A percentile compares a stretch with the other conserved stretches of the same genome.
These are phyloP conservation scores for Acanthosepion pharaonis DNA, from an alignment of 2,888 invertebrate genomes.

Conservation along the genomic window DNA sequence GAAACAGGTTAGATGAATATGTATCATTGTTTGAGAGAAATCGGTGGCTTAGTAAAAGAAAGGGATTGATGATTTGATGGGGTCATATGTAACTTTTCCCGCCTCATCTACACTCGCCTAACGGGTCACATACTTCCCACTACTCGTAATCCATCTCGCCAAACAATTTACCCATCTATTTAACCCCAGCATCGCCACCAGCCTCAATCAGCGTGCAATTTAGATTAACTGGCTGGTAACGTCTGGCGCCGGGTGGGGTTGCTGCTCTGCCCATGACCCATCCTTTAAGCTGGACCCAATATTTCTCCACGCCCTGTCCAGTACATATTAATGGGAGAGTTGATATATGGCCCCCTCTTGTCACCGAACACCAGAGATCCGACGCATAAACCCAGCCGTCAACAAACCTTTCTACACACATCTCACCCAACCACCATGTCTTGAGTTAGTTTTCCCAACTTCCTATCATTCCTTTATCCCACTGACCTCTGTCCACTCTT, in stretches of 20 bases:
- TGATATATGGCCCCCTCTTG: background rate
- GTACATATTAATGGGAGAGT: slow-evolving; percentile 33
- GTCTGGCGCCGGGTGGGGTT: background rate
- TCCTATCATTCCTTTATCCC: background rate
- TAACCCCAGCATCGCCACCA: background rate
- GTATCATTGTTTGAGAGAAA: background rate
- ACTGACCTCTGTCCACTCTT: background rate
- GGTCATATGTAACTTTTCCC: background rate
- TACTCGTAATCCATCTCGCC: background rate
- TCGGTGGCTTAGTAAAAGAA: background rate
- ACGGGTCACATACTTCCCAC: background rate
- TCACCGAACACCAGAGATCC: background rate
- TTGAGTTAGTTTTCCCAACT: background rate
- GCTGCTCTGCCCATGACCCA: background rate
- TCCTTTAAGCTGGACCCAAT: background rate
- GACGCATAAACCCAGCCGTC: background rate
- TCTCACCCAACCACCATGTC: background rate
- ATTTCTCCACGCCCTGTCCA: background rate
- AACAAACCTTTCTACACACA: background rate
- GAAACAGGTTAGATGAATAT: background rate
- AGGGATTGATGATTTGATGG: background rate
- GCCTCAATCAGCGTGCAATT: background rate
- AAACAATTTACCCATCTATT: slow-evolving; percentile 33
- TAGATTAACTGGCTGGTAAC: background rate
- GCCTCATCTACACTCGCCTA: background rate